phyloP scores from a whole-genome alignment of 2,797 vertebrate genomes.

The Eleutherodactylus coqui region DNA sequence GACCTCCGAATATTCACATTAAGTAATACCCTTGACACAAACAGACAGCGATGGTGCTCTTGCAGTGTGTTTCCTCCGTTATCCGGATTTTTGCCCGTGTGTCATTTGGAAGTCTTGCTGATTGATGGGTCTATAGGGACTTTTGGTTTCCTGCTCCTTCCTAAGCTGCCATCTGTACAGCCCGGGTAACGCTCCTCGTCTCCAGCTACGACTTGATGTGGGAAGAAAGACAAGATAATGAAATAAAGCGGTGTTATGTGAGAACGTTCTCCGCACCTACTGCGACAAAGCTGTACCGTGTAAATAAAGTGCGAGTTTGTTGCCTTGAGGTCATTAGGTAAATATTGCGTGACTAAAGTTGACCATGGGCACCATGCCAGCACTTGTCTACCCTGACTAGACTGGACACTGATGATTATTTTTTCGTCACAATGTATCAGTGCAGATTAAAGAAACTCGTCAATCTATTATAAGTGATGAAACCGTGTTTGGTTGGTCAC shows the following conservation, averaged over 20 bases:
- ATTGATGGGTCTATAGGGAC: background rate
- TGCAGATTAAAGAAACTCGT: too few relatives aligned
- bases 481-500: background rate
- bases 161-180: background rate
- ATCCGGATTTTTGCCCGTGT: background rate
- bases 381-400: too few relatives aligned
- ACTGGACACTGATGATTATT: too few relatives aligned
- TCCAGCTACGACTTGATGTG: background rate
- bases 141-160: background rate
- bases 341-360: too few relatives aligned
- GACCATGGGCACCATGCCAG: too few relatives aligned
- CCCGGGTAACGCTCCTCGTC: background rate
- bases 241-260: background rate
- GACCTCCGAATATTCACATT: too few relatives aligned
- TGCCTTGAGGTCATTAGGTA: too few relatives aligned
- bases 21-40: too few relatives aligned
- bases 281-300: background rate
- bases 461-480: too few relatives aligned
- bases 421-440: too few relatives aligned
- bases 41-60: background rate
- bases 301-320: too few relatives aligned
- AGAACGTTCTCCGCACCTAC: background rate
- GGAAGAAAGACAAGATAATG: background rate
- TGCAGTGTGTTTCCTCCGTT: background rate
- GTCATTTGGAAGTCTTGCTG: background rate